Base-by-base conservation (phyloP, 2,888 invertebrate genomes). In the Heteropelma amictum region DNA sequence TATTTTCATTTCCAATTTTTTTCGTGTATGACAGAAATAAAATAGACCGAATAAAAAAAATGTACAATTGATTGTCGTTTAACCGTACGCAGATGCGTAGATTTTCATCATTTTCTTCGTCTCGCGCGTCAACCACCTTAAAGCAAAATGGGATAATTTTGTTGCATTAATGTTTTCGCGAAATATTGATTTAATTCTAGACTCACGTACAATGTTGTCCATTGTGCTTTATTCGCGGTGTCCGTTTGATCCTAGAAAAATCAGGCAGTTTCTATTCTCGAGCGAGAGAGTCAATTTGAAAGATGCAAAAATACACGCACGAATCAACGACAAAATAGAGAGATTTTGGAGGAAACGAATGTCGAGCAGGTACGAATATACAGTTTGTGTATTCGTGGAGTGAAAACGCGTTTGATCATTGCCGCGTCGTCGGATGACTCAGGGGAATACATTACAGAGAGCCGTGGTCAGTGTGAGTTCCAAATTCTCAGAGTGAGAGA, bases 331-430 rank as follows among this genome's bases (percentile, higher is more conserved):
- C 8, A 17, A 33, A 58, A 65, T 33, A 17, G 12, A 35, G 2
- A 8, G 53, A 65, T 35, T 45, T 10, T 47, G 28, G 10, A 45
- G 53, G n/a, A 49, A 51, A 51, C 28, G 21, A 53, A 65, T 65
- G 42, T 72, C 33, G 17, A 19, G 26, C 49, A 38, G 53, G 10
- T 40, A 53, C 40, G 45, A 45, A 23, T 30, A 7, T n/a, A 17
- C 33, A 19, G 17, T 8, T 8, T 17, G 2, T 23, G n/a, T 42
- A 12, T 17, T 28, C 42, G 61, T 71, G 61, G 67, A 47, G 63
- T 58, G 63, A 54, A 72, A 71, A 71, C 71, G 53, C 64, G 63
- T 63, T 58, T 63, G 47, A 70, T 49, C 35, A 63, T 72, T 42
- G 64, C n/a, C n/a, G 12, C 12, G 38, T 0, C 2, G 5, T 1